These are phyloP conservation scores for Plebejus anna DNA, from an alignment of 2,888 invertebrate genomes.

Conservation along the genomic window DNA sequence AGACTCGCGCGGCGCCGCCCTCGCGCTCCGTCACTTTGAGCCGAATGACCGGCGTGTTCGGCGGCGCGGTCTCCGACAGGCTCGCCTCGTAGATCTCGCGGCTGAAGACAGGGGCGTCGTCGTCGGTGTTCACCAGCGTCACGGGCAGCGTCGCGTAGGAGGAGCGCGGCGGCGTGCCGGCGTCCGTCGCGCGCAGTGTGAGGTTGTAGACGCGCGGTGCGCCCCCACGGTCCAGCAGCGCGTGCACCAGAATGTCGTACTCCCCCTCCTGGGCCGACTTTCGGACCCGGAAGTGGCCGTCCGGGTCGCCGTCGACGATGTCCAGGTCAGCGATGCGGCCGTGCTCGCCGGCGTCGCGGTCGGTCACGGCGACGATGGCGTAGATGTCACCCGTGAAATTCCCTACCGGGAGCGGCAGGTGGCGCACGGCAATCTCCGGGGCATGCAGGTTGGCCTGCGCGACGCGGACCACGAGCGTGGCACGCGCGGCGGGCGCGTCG, in stretches of 20 bases:
- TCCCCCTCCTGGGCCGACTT: constrained; percentile 83
- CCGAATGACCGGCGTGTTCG: constrained; percentile 92
- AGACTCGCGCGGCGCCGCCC: constrained; percentile 90
- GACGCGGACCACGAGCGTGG: constrained; percentile 87
- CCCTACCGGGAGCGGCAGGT: constrained; percentile 89
- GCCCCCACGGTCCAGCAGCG: constrained; percentile 87
- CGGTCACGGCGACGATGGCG: constrained; percentile 92
- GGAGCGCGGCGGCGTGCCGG: constrained; percentile 87
- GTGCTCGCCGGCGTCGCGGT: constrained; percentile 90
- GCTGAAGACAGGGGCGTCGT: constrained; percentile 92
- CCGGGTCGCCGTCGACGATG: constrained; percentile 93
- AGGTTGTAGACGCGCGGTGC: constrained; percentile 92
- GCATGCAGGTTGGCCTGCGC: constrained; percentile 91
- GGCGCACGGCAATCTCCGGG: constrained; percentile 90
- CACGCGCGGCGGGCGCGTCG: constrained; percentile 86
- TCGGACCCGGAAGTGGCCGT: constrained; percentile 90
- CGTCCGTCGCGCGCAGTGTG: constrained; percentile 91
- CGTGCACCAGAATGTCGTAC: constrained; percentile 89
- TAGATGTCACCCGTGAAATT: constrained; percentile 91
- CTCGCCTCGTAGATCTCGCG: constrained; percentile 92
- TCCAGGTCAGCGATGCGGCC: constrained; percentile 90
- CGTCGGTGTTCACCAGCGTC: constrained; percentile 88
- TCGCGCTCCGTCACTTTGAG: constrained; percentile 92
- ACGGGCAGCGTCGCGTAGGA: constrained; percentile 91
- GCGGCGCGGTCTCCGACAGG: constrained; percentile 92